Conservation (phyloP, 2,888 invertebrate genomes). For the Dynastes grantii region DNA sequence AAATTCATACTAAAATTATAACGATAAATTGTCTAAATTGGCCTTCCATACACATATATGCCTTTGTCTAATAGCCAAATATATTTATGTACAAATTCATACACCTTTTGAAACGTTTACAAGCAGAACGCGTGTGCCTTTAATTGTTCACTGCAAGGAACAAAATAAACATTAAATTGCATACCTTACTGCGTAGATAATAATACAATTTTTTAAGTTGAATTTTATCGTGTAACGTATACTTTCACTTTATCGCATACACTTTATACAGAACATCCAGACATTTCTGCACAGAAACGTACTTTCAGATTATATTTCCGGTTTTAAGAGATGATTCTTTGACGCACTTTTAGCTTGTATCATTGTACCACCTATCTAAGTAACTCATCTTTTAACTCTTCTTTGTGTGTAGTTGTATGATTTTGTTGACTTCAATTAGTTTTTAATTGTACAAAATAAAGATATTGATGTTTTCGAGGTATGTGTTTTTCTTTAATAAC, state of each 20-base stretch:
- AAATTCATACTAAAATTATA: background rate
- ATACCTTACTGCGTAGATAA: background rate
- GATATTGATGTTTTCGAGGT: conserved; percentile 31
- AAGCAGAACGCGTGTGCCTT: background rate
- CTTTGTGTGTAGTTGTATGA: conserved; percentile 16
- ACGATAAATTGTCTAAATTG: background rate
- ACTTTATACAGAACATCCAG: no score
- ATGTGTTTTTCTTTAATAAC: background rate
- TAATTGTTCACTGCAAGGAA: background rate
- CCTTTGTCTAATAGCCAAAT: background rate
- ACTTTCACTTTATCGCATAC: no score
- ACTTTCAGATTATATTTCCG: no score
- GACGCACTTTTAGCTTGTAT: background rate
- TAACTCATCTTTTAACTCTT: background rate
- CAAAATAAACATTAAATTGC: no score
- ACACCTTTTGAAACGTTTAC: conserved; percentile 16
- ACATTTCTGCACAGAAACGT: no score
- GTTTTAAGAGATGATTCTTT: background rate
- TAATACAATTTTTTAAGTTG: no score
- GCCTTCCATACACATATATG: conserved; percentile 19
- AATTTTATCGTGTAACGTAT: no score
- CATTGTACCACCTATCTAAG: background rate
- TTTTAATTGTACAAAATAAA: conserved; percentile 44
- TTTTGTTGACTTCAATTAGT: conserved; percentile 39
- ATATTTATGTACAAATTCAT: conserved; percentile 10